These are phyloP conservation scores for Ahaetulla prasina DNA, from an alignment of 2,113 vertebrate genomes.

Conservation along the genomic window DNA sequence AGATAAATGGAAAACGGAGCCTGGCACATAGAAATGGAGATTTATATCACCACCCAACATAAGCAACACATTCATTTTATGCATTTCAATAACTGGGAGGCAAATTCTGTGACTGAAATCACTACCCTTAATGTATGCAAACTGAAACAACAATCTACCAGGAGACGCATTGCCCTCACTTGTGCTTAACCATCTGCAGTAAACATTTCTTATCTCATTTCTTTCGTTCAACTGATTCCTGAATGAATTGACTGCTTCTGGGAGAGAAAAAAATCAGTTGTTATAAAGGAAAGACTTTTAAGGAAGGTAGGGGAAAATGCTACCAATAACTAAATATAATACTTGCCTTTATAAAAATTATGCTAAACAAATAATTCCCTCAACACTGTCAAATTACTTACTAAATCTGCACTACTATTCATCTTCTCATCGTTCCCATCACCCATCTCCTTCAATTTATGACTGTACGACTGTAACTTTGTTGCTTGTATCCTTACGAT, in stretches of 20 bases:
- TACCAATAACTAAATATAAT: not conserved
- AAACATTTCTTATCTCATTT: not conserved
- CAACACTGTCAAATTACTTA: too few species aligned
- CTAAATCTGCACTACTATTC: too few species aligned
- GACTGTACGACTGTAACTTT: too few species aligned
- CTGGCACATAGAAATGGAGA: not conserved
- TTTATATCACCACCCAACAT: not conserved
- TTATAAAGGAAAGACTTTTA: not conserved
- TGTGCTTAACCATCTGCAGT: not conserved
- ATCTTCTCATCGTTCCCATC: too few species aligned
- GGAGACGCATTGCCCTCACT: not conserved
- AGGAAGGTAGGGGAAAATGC: not conserved
- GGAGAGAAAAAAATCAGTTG: not conserved
- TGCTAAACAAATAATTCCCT: too few species aligned
- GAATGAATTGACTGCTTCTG: not conserved
- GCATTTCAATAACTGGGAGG: not conserved
- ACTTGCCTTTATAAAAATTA: not conserved
- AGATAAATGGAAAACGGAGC: not conserved
- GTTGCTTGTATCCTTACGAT: too few species aligned
- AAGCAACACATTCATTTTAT: not conserved
- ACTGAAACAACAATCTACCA: not conserved
- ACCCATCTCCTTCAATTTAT: too few species aligned
- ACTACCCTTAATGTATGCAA: not conserved
- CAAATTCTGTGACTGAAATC: not conserved
- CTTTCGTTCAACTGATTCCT: not conserved